A percentile compares a stretch with the other conserved stretches of the same genome.
These are phyloP conservation scores for Hipposideros armiger DNA, from an alignment of 2,113 vertebrate genomes.

Conservation along the genomic window DNA sequence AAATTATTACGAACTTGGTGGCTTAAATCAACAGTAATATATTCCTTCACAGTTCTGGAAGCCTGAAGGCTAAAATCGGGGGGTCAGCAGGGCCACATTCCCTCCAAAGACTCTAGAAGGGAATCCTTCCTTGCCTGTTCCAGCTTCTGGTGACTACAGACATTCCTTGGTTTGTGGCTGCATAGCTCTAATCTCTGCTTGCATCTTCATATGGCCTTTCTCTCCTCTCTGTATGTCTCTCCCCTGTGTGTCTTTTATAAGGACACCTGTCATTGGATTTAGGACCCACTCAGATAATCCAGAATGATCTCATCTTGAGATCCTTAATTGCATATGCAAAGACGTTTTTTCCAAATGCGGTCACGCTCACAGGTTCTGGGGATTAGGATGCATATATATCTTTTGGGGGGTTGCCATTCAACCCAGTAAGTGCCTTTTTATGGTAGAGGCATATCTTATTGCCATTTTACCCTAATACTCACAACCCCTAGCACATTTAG, in stretches of 20 bases:
- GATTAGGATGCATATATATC: background rate
- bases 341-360: background rate
- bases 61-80: background rate
- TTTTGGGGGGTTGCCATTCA: background rate
- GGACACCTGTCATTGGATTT: background rate
- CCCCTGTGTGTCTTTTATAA: background rate
- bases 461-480: background rate
- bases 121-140: background rate
- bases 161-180: background rate
- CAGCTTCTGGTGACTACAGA: background rate
- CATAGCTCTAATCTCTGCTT: background rate
- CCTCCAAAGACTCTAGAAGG: background rate
- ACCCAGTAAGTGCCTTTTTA: background rate
- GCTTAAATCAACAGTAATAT: background rate
- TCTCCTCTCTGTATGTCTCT: background rate
- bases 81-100: accelerated
- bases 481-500: background rate
- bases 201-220: background rate
- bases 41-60: background rate
- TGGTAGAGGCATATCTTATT: background rate
- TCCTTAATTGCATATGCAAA: background rate
- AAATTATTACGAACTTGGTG: background rate
- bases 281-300: background rate
- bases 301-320: conserved; percentile 24
- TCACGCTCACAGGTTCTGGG: background rate